phyloP scores from a whole-genome alignment of 2,888 invertebrate genomes.

The Hemithea aestivaria region DNA sequence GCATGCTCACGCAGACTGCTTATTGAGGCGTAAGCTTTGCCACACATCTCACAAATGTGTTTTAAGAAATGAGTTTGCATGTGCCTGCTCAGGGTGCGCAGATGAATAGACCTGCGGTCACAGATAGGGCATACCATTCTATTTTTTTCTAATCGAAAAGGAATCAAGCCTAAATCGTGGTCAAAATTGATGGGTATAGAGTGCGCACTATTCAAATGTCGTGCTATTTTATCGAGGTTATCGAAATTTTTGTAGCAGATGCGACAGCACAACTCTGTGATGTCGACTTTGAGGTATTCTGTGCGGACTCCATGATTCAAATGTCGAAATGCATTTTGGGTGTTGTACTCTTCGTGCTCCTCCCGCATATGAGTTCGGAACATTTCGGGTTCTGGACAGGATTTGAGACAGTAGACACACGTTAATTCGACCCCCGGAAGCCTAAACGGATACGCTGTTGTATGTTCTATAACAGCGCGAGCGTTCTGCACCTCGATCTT shows the following conservation, averaged over 20 bases:
- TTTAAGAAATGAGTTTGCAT: slow-evolving; percentile 38
- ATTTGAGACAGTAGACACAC: too few relatives aligned
- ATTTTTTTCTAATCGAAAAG: slow-evolving; percentile 32
- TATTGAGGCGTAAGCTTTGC: slow-evolving; percentile 34
- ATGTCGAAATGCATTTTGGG: too few relatives aligned
- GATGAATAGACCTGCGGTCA: slow-evolving; percentile 26
- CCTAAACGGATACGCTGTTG: too few relatives aligned
- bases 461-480: too few relatives aligned
- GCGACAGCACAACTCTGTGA: slow-evolving; percentile 36
- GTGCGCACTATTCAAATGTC: slow-evolving; percentile 37
- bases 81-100: slow-evolving; percentile 39
- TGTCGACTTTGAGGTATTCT: slow-evolving; percentile 36
- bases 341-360: too few relatives aligned
- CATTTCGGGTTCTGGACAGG: too few relatives aligned
- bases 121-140: slow-evolving; percentile 34
- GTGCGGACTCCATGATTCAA: too few relatives aligned
- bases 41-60: slow-evolving; percentile 41
- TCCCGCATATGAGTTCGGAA: too few relatives aligned
- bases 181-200: slow-evolving; percentile 35
- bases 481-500: too few relatives aligned
- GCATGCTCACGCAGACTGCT: too few relatives aligned
- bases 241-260: slow-evolving; percentile 27
- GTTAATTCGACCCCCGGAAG: too few relatives aligned
- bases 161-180: slow-evolving; percentile 47
- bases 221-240: slow-evolving; percentile 25